Percentiles rank a stretch among this genome's conserved stretches.
Evolutionary conservation across 2,888 invertebrate genomes (phyloP).

Genomic region (Matsumyia berberina): DNA sequence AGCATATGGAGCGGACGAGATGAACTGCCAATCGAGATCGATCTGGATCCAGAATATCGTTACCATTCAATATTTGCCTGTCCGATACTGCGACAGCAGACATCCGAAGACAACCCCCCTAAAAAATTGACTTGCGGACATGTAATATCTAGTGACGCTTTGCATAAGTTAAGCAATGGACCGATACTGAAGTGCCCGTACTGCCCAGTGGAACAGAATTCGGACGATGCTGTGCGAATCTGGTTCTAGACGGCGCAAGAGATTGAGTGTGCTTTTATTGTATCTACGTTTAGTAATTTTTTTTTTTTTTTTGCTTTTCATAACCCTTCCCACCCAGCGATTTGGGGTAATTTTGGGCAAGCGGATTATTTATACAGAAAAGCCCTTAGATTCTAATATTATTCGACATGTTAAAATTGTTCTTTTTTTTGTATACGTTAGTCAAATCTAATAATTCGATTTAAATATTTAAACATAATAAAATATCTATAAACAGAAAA

Average conservation of each 20-base stretch:
- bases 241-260: conserved; percentile 88
- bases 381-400: conserved; percentile 6
- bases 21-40: conserved; percentile 98
- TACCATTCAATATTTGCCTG: conserved; percentile 99
- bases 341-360: not conserved
- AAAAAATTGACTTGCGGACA: conserved; percentile 99
- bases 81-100: conserved; percentile 98
- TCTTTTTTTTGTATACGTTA: not conserved
- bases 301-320: not conserved
- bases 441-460: no score
- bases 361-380: not conserved
- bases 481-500: no score
- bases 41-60: conserved; percentile 94
- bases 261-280: not conserved
- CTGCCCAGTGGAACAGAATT: conserved; percentile 98
- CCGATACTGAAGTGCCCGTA: conserved; percentile 99
- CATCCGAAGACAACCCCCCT: conserved; percentile 97
- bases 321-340: not conserved
- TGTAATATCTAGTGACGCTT: conserved; percentile 98
- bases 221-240: conserved; percentile 95
- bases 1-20: conserved; percentile 98
- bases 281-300: conserved; percentile 1
- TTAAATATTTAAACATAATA: no score
- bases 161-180: conserved; percentile 96
- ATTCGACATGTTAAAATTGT: not conserved